phyloP scores from a whole-genome alignment of 1,140 invertebrate genomes.

The Drosophila leontia region DNA sequence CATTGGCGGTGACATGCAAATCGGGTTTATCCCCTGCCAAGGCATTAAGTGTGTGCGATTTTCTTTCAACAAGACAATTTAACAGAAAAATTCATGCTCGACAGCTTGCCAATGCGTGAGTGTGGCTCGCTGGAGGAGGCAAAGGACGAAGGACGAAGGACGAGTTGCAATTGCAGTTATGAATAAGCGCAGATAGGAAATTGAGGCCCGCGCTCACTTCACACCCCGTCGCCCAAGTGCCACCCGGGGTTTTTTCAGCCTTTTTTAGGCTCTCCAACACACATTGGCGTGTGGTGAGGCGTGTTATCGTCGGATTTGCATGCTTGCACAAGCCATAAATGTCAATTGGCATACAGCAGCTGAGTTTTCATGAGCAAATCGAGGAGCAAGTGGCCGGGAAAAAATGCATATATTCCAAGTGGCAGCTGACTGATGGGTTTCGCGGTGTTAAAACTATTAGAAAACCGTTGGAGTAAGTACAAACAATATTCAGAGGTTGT shows the following conservation, averaged over 20 bases:
- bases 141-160: constrained; percentile 14
- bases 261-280: constrained; percentile 21
- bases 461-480: constrained; percentile 4
- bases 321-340: constrained; percentile 79
- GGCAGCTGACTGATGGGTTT: constrained; percentile 55
- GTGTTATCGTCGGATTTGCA: constrained; percentile 73
- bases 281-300: constrained; percentile 60
- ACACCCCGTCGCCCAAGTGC: constrained; percentile 16
- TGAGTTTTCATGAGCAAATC: constrained; percentile 18
- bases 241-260: constrained; percentile 19
- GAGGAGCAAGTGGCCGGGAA: constrained; percentile 17
- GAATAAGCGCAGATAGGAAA: constrained; percentile 68
- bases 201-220: constrained; percentile 19
- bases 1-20: constrained; percentile 63
- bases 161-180: constrained; percentile 62
- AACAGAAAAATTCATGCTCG: constrained; percentile 76
- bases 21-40: constrained; percentile 60
- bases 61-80: constrained; percentile 80
- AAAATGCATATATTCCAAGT: constrained; percentile 25
- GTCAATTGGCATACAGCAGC: constrained; percentile 65
- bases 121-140: constrained; percentile 3
- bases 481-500: neutral
- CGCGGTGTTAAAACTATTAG: constrained; percentile 31
- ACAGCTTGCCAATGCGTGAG: constrained; percentile 68
- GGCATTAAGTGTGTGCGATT: constrained; percentile 79